These are phyloP conservation scores for Oreortyx pictus DNA, from an alignment of 2,797 vertebrate genomes.

Conservation along the genomic window DNA sequence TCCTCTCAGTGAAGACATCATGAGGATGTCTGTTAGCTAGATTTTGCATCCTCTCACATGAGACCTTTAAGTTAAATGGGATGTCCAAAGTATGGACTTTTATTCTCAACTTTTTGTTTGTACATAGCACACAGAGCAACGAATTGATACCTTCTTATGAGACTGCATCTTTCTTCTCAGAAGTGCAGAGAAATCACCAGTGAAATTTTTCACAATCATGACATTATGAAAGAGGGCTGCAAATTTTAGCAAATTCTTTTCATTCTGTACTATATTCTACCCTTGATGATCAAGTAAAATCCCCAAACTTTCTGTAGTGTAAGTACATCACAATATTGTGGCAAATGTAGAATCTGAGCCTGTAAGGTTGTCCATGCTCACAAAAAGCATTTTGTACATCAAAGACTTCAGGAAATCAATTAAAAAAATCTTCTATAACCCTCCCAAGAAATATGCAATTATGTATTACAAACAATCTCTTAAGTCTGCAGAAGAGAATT, in stretches of 20 bases:
- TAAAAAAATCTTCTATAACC: background rate
- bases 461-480: background rate
- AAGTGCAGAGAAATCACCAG: background rate
- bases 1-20: background rate
- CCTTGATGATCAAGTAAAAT: background rate
- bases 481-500: background rate
- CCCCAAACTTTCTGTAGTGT: background rate
- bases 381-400: background rate
- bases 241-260: background rate
- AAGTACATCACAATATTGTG: background rate
- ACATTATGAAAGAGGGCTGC: background rate
- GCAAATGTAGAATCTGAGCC: background rate
- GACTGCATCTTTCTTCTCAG: background rate
- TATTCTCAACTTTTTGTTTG: background rate
- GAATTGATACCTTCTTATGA: background rate
- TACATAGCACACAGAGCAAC: background rate
- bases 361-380: background rate
- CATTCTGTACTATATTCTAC: background rate
- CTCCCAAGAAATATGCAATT: background rate
- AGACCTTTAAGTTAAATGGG: background rate
- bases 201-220: accelerated
- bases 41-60: background rate
- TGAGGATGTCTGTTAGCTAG: background rate
- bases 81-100: background rate
- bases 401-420: background rate